These are phyloP conservation scores for Heliconius erato DNA, from an alignment of 2,888 invertebrate species.

Conservation along the genomic window DNA sequence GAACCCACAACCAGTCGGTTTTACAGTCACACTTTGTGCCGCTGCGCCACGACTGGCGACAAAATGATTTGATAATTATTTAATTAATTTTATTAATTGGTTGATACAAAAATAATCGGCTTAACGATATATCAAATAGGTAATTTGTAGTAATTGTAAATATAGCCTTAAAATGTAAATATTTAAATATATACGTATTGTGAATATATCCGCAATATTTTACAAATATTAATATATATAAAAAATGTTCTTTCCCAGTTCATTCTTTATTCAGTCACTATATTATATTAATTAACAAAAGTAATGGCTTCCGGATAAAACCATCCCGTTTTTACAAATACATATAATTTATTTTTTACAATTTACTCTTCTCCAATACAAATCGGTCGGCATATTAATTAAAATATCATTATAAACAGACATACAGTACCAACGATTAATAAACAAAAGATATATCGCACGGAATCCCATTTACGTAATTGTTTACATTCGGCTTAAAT, in stretches of 20 bases:
- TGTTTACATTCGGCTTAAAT: slow-evolving; percentile 2
- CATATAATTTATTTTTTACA: not conserved
- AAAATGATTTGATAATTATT: too few species aligned
- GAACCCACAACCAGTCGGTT: too few species aligned
- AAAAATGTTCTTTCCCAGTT: not conserved
- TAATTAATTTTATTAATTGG: too few species aligned
- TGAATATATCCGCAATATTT: not conserved
- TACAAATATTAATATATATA: not conserved
- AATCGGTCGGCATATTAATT: not conserved
- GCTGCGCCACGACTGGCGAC: too few species aligned
- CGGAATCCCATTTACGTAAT: not conserved
- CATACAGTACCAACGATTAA: not conserved
- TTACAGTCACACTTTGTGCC: too few species aligned
- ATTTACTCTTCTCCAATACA: not conserved
- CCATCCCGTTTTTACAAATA: not conserved
- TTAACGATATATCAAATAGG: too few species aligned
- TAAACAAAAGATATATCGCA: not conserved
- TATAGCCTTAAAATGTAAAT: not conserved
- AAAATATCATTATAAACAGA: not conserved
- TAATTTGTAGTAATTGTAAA: not conserved
- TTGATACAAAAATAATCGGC: too few species aligned
- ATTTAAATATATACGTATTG: too few species aligned
- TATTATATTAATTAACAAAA: slow-evolving; percentile 1
- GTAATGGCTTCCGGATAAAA: not conserved
- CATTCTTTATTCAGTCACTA: not conserved